phyloP scores from a whole-genome alignment of 1,140 invertebrate species.

The Periplaneta americana region DNA sequence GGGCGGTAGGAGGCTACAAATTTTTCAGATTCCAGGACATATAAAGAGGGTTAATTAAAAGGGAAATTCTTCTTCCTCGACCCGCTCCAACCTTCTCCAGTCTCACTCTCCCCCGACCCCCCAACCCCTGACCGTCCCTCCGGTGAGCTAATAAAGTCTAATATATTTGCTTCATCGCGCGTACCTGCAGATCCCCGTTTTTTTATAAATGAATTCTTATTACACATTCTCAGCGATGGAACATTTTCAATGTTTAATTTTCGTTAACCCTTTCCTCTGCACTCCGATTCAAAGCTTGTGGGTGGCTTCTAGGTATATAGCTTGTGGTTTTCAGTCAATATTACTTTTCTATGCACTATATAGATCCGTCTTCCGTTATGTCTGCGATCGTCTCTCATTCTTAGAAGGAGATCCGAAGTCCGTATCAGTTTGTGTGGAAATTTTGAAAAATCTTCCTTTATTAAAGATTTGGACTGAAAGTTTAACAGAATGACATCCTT shows the following conservation, averaged over 20 bases:
- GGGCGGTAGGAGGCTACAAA: neutral
- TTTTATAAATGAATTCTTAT: constrained; percentile 10
- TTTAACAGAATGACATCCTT: too few relatives aligned
- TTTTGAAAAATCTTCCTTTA: too few relatives aligned
- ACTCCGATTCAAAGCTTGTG: neutral
- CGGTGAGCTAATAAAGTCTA: constrained; percentile 14
- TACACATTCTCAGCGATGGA: neutral
- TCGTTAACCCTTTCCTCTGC: neutral
- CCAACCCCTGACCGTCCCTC: too few relatives aligned
- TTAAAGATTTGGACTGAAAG: too few relatives aligned
- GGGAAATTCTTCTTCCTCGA: constrained; percentile 2
- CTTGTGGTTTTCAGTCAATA: neutral
- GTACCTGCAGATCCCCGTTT: neutral
- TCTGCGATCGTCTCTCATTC: neutral
- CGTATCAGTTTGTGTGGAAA: too few relatives aligned
- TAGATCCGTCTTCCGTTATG: neutral
- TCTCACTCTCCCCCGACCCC: neutral
- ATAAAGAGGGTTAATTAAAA: constrained; percentile 16
- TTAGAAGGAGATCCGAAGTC: neutral
- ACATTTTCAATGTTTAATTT: neutral
- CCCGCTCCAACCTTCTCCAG: neutral
- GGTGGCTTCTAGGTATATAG: neutral
- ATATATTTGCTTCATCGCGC: constrained; percentile 4
- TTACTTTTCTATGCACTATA: neutral
- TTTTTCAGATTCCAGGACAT: constrained; percentile 12